Evolutionary conservation across 2,888 invertebrate genomes (phyloP), one percentile per base, ranked within the genome.

Genomic region (Drosophila pseudotalamancana): DNA sequence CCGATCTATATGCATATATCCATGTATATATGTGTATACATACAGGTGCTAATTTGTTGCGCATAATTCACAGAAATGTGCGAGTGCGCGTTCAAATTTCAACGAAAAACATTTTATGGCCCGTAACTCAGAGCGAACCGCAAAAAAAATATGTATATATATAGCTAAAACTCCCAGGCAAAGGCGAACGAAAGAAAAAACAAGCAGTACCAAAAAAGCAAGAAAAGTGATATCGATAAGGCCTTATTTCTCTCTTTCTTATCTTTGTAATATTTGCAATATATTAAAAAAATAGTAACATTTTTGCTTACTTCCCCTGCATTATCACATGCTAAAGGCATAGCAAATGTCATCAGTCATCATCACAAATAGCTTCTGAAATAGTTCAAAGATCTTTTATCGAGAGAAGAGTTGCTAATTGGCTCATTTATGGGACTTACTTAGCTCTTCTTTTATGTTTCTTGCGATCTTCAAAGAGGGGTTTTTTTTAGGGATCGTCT

Each of bases 61-160:
- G 66, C 86, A 88, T 87, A 87, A 83, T 83, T 86, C 80, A 87
- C 86, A 83, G 77, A 70, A 73, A 63, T 65, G 68, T 81, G 87
- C 71, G 84, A 88, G 65, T 74, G 77, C 56, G 53, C 73, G 56
- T 37, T 60, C 77, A 61, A 60, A 53, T 68, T 74, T 66, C 54
- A 71, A 39, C 64, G 60, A 67, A 85, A 35, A 55, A 29, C 51
- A 65, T 59, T 81, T 82, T 82, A 70, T 85, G 81, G 62, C 63
- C 72, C 46, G 78, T 66, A 83, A 80, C 60, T 80, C 60, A 59
- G 32, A 40, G 43, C 29, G 31, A 21, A n/a, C 34, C 34, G 45
- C 45, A 12, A 56, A 61, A 61, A 37, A 49, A 46, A 40, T 18
- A 48, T 39, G 8, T 37, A 25, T 25, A 27, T 34, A 32, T 6